Evolutionary conservation across 2,888 invertebrate genomes (phyloP).

Genomic region (Agrochola lychnidis): DNA sequence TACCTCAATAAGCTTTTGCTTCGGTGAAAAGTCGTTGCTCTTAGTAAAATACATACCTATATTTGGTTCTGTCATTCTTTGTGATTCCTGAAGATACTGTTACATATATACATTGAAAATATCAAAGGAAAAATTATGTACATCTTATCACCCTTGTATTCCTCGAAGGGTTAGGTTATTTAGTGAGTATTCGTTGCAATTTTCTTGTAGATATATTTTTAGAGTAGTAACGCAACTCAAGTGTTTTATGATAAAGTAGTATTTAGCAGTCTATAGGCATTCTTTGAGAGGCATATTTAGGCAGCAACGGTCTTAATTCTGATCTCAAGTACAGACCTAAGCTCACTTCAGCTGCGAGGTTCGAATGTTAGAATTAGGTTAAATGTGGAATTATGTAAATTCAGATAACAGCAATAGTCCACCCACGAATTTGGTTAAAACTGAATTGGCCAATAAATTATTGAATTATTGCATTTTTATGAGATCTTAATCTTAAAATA

Average conservation of each 20-base stretch:
- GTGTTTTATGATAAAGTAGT: background rate
- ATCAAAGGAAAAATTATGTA: background rate
- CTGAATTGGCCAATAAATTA: constrained; percentile 15
- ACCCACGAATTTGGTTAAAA: constrained; percentile 11
- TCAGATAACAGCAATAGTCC: constrained; percentile 9
- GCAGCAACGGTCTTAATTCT: background rate
- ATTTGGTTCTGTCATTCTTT: background rate
- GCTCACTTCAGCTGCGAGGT: background rate
- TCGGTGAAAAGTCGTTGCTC: constrained; percentile 5
- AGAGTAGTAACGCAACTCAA: background rate
- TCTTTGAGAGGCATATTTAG: background rate
- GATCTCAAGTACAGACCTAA: background rate
- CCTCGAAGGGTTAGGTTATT: background rate
- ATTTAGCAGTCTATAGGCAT: background rate
- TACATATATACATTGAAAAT: background rate
- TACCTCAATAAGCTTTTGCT: background rate
- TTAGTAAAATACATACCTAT: background rate
- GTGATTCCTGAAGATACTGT: background rate
- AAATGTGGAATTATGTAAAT: constrained; percentile 40
- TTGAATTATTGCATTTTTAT: constrained; percentile 5
- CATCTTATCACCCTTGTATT: background rate
- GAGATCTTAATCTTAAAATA: background rate
- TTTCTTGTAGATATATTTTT: background rate
- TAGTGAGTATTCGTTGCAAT: background rate
- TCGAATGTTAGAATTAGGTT: constrained; percentile 31